Base-by-base conservation (phyloP, 2,113 vertebrate genomes). In the Xyrauchen texanus region DNA sequence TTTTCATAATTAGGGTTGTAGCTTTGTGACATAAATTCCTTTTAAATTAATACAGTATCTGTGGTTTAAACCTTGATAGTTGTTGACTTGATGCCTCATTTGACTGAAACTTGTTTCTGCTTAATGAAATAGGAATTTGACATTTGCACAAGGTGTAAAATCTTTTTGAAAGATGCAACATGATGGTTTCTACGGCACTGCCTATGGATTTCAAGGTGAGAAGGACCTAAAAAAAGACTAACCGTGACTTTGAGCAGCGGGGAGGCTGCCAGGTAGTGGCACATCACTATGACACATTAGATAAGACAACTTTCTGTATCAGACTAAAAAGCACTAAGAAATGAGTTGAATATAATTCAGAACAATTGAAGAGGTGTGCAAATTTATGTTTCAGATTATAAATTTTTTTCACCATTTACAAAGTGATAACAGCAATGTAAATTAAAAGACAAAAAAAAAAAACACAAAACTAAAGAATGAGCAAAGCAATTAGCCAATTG, bases 181-280 rank as follows among this genome's bases (percentile, higher is more conserved):
- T 3, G 72, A 53, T 77, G 78, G 73, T 80, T 71, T 80, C 77
- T 45, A 67, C 71, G 67, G 61, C 72, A 76, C 61, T 66, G 34
- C 45, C 62, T 42, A 62, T 60, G 46, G 47, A 16, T 74, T 73
- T 83, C 82, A 73, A 83, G 82, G 78, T 80, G 68, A 80, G 55
- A 42, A n/a, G 11, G 52, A 45, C 72, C 62, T 61, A 76, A 80
- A 79, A 81, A 82, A 79, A 58, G 21, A 34, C 21, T 34, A 34
- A 74, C 66, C 13, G 51, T 69, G 70, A 78, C 51, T 69, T 82
- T 79, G 49, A 79, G 61, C 69, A 75, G 70, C 64, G n/a, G 72
- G 70, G 42, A 62, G 46, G 64, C 21, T 34, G 21, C 21, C 21
- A 34, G 21, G 1, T 34, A 34, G 21, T 34, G 21, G 21, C 21